Evolutionary conservation across 2,113 vertebrate species (phyloP), one percentile per base, ranked within the genome.

Genomic region (Oxygymnocypris stewartii): DNA sequence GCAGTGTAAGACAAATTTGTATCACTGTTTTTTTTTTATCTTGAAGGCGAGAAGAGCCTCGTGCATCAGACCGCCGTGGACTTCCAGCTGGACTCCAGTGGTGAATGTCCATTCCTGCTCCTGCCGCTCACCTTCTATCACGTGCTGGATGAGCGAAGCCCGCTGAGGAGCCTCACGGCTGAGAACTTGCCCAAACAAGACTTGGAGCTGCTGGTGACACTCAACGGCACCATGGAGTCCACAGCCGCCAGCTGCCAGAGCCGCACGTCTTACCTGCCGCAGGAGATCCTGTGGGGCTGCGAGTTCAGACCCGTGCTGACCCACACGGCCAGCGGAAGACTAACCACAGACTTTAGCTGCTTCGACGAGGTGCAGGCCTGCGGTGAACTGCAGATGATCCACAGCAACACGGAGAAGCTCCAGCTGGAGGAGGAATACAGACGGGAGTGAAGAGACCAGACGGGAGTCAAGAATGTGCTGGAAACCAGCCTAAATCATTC

Each of bases 221-320:
- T 99, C 74, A 99, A 99, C 0, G 98, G 96, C 90, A 99, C 97
- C 0, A 97, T 99, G 90, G 98, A 99, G 87, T 99, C 98, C 7
- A 99, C 98, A 0, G 98, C 97, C 0, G 96, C 97, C 2, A 97
- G 96, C 0, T 99, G 98, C 88, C 98, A 99, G 93, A 99, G 97
- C 86, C 96, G 98, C 85, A 99, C 98, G 0, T 99, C 98, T 0
- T 99, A 97, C 74, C 80, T 97, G 37, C 96, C 98, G 0, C 95
- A 96, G 82, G 98, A 99, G 92, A 97, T 99, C 90, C 93, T 96
- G 90, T 99, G 97, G 97, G 98, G 97, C 0, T 96, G 96, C 0
- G 96, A 99, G 90, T 99, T 99, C 25, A 94, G 94, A 88, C 97
- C 97, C 0, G 95, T 98, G 87, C 95, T 99, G 42, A 97, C 96